phyloP scores from a whole-genome alignment of 1,140 invertebrate genomes.

The Rhysida immarginata region DNA sequence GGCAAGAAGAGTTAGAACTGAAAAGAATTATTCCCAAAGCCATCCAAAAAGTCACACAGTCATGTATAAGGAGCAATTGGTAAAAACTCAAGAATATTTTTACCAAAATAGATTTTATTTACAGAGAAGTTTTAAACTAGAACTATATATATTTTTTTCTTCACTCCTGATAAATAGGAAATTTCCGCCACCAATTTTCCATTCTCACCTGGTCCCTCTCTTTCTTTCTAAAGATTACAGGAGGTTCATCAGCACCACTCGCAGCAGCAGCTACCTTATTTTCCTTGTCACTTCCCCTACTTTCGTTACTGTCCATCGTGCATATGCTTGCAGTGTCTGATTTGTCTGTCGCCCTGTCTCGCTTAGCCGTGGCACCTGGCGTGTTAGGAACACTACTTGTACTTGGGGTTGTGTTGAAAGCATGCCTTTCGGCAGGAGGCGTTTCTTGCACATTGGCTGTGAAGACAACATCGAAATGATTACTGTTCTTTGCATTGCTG shows the following conservation, averaged over 20 bases:
- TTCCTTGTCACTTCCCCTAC: constrained; percentile 38
- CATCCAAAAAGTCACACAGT: too few species aligned
- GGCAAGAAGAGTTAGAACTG: too few species aligned
- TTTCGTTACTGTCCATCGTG: constrained; percentile 60
- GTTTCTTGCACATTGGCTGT: neutral
- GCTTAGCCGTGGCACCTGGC: constrained; percentile 12
- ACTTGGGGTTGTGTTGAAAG: constrained; percentile 9
- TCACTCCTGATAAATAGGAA: neutral
- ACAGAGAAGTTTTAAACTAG: too few species aligned
- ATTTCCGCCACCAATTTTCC: neutral
- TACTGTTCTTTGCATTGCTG: neutral
- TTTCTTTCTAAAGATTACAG: constrained; percentile 12
- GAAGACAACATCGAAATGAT: too few species aligned
- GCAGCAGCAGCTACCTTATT: constrained; percentile 23
- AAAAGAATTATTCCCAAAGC: too few species aligned
- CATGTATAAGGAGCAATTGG: too few species aligned
- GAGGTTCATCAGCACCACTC: constrained; percentile 6
- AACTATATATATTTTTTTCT: too few species aligned
- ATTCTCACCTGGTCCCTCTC: constrained; percentile 8
- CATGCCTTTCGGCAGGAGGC: constrained; percentile 3
- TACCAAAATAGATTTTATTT: too few species aligned
- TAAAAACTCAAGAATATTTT: too few species aligned
- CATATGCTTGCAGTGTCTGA: constrained; percentile 68
- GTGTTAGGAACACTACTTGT: constrained; percentile 7
- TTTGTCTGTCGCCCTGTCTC: constrained; percentile 13